These are phyloP conservation scores for Dysidea cf. avara DNA, from an alignment of 37 sponge, comb jelly and placozoan genomes.

Conservation along the genomic window DNA sequence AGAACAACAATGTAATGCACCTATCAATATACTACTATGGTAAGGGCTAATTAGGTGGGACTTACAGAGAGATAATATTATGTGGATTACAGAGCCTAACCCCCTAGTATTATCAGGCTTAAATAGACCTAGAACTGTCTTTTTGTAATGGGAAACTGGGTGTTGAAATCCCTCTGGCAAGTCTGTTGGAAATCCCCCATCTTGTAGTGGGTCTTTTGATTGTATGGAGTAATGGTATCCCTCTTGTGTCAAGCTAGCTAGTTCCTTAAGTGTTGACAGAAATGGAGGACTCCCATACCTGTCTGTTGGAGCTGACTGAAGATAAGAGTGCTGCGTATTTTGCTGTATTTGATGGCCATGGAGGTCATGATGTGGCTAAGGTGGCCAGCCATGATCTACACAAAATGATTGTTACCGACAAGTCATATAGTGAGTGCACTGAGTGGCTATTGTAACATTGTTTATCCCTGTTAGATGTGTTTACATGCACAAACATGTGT, in stretches of 20 bases:
- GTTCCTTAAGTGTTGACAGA: constrained; percentile 34
- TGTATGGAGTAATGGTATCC: neutral
- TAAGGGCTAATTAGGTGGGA: too few relatives aligned
- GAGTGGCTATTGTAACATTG: too few relatives aligned
- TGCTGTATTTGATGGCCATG: constrained; percentile 91
- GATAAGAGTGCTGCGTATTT: constrained; percentile 64
- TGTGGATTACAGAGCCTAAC: too few relatives aligned
- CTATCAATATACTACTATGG: too few relatives aligned
- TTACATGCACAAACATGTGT: too few relatives aligned
- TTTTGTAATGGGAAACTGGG: neutral
- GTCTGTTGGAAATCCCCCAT: neutral
- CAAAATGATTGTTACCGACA: neutral
- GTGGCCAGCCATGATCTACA: constrained; percentile 18
- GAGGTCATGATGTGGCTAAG: constrained; percentile 41
- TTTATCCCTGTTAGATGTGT: neutral
- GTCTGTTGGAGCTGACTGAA: constrained; percentile 26
- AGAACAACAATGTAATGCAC: too few relatives aligned
- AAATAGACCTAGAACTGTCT: neutral
- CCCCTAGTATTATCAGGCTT: neutral
- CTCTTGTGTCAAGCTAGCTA: neutral
- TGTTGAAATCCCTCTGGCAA: neutral
- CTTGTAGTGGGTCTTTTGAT: neutral
- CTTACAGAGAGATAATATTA: too few relatives aligned
- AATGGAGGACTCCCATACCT: constrained; percentile 83
- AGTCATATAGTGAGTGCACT: constrained; percentile 19